Evolutionary conservation across 2,113 vertebrate genomes (phyloP), one percentile per base, ranked within the genome.

Genomic region (Bambusicola thoracicus): DNA sequence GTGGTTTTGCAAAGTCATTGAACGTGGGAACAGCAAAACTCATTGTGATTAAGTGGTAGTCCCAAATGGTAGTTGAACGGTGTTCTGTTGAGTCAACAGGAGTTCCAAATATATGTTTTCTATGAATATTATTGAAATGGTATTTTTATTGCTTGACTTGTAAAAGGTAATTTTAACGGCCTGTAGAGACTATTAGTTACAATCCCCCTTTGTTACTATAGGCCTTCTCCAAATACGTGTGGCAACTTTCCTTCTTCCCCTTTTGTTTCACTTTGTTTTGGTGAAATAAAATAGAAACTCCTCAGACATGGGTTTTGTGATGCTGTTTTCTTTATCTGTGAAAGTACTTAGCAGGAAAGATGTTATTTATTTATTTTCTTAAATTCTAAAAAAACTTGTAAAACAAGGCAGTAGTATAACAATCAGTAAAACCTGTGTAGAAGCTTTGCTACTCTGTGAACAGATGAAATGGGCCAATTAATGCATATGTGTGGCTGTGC

Each of bases 181-280:
- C 13, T 34, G 2, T 55, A 30, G 56, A 75, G 29, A 8, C 8
- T 72, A 3, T 13, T 68, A 40, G n/a, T 74, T 90, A 7, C 48
- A 78, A 5, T 65, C 22, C 67, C 19, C 20, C 3, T 0, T 75
- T 68, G 22, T 61, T 78, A 65, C 30, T 81, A 13, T 32, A 68
- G 24, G 11, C 9, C 6, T 56, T 70, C 80, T 83, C 34, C 0
- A 0, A 3, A 3, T 1, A 29, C 11, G 1, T 72, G 10, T 68
- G 89, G 68, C 29, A 61, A 0, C 59, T 81, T 74, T 7, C 48
- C 20, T 48, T 83, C 87, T 88, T 76, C 46, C 2, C 36, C 0
- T 38, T 38, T 76, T 29, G 11, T 76, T 89, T 79, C 11, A 27
- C 20, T 40, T 51, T 24, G 15, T 69, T 87, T 87, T 80, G 0